phyloP scores from a whole-genome alignment of 1,140 invertebrate genomes.

The Drosophila grimshawi region DNA sequence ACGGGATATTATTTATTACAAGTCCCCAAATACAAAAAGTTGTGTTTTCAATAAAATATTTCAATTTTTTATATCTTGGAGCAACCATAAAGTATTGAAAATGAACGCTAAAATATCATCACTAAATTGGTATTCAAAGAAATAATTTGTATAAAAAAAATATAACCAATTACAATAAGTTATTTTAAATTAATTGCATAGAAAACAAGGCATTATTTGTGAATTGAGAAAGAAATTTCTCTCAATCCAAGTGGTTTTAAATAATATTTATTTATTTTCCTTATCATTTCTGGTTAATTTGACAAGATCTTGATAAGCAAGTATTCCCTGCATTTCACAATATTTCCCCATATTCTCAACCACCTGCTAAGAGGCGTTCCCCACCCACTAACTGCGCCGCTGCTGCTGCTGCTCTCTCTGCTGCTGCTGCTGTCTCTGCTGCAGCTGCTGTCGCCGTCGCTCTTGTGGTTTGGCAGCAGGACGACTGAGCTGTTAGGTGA shows the following conservation, averaged over 20 bases:
- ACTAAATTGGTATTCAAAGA: too few species aligned
- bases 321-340: neutral
- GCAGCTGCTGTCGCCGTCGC: constrained; percentile 43
- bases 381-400: constrained; percentile 22
- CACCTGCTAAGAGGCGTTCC: constrained; percentile 28
- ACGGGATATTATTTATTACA: neutral
- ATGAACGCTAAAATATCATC: too few species aligned
- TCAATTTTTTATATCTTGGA: too few species aligned
- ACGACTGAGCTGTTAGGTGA: neutral
- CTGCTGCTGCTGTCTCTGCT: constrained; percentile 11
- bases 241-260: neutral
- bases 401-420: constrained; percentile 4
- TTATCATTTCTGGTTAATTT: neutral
- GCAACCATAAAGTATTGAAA: too few species aligned
- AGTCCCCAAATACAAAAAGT: too few species aligned
- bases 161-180: too few species aligned
- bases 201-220: too few species aligned
- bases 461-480: constrained; percentile 10
- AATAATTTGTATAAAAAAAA: too few species aligned
- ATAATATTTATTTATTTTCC: neutral
- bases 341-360: constrained; percentile 19
- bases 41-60: too few species aligned
- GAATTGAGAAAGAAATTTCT: too few species aligned
- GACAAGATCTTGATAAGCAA: constrained; percentile 12
- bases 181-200: too few species aligned